Evolutionary conservation across 30 jellyfish, hydroid and myxozoan genomes (phyloP).

Genomic region (Aurelia coerulea): DNA sequence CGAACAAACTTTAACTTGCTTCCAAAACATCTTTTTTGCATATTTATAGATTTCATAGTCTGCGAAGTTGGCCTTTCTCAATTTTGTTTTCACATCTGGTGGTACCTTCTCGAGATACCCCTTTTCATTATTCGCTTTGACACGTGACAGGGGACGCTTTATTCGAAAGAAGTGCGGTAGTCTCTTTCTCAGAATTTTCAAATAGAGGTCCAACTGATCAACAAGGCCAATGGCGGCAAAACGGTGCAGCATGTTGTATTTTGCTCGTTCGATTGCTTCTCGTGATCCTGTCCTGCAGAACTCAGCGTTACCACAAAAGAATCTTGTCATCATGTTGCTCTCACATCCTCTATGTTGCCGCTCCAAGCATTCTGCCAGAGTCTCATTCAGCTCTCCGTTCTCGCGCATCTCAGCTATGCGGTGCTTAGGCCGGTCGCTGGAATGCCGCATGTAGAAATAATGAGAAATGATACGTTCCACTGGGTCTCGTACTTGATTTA

Average conservation of each 20-base stretch:
- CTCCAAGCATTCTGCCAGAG: conserved; percentile 78
- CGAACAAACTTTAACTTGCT: conserved; percentile 64
- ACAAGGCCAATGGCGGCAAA: conserved; percentile 87
- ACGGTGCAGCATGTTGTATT: conserved; percentile 65
- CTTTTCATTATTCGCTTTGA: conserved; percentile 17
- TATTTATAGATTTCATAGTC: conserved; percentile 77
- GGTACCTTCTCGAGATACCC: not conserved
- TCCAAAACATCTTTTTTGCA: conserved; percentile 55
- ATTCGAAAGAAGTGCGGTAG: conserved; percentile 77
- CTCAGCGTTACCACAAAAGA: conserved; percentile 78
- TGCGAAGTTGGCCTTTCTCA: conserved; percentile 75
- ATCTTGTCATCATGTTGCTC: conserved; percentile 87
- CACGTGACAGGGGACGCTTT: conserved; percentile 5
- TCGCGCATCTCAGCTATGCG: conserved; percentile 78
- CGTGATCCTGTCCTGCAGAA: conserved; percentile 79
- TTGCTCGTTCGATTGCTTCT: conserved; percentile 74
- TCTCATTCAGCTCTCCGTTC: conserved; percentile 75
- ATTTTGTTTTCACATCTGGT: conserved; percentile 4
- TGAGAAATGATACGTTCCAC: conserved; percentile 81
- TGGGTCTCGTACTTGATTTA: conserved; percentile 89
- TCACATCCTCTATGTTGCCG: conserved; percentile 93
- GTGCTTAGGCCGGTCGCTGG: conserved; percentile 56
- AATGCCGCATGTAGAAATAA: conserved; percentile 79
- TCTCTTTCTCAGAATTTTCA: conserved; percentile 62
- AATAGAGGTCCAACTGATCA: conserved; percentile 52